Evolutionary conservation across 2,888 invertebrate genomes (phyloP), one percentile per base, ranked within the genome.

Genomic region (Leucoptera coffeella): DNA sequence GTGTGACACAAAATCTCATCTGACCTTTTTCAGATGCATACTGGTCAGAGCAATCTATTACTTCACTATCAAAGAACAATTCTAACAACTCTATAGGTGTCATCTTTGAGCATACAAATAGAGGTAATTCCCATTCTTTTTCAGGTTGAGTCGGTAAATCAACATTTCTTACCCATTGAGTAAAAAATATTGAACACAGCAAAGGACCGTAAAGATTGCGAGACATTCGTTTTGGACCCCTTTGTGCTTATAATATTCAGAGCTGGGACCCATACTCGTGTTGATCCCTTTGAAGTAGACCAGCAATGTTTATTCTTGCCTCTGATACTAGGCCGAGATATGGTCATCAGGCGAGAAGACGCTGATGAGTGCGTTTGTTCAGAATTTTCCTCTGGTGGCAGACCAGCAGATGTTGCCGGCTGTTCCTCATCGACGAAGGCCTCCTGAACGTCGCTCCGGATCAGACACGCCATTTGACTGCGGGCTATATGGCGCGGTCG

Each of bases 1-100:
- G 12, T 8, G 23, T 13, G 14, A 23, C 23, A 6, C 13, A 8
- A 12, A 23, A 23, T 14, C 25, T 30, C 13, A 20, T 23, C 22
- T 33, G 34, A 23, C 30, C 29, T 27, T 32, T 31, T 30, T 37
- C 31, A 13, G 34, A 32, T 21, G 34, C 35, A 31, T n/a, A 35
- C 37, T 10, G 22, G 27, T 12, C 33, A 26, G 4, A 30, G 23
- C 14, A 26, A 21, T 10, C 28, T 26, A 23, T 32, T 3, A 30
- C 22, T 22, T 26, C 25, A 4, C 15, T 22, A 26, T 19, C 15
- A 20, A 30, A 32, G 25, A 30, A 32, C 12, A 30, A 22, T 22
- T 32, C 29, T 14, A 32, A 32, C 17, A 32, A 26, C 23, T 23
- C 4, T 3, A 28, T 12, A 19, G 23, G 23, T n/a, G n/a, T n/a